Evolutionary conservation across 2,113 vertebrate species (phyloP).

Genomic region (Labeo rohita): DNA sequence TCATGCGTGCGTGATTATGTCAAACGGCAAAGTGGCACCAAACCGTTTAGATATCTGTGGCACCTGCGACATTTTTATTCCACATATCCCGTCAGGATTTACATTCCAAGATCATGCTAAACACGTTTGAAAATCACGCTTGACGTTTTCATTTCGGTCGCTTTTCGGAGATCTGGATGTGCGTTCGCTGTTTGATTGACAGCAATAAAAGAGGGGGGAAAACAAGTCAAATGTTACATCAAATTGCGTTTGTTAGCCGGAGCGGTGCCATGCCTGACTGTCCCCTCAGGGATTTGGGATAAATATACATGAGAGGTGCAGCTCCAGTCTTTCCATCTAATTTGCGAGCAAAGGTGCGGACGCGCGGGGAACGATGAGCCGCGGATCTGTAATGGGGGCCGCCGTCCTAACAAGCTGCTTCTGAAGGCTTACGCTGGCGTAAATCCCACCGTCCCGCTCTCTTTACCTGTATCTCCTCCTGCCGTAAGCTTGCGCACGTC

Average conservation of each 20-base stretch:
- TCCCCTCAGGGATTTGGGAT: conserved; percentile 82
- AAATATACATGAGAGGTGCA: conserved; percentile 82
- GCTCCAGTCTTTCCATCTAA: conserved; percentile 80
- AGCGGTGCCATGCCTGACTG: conserved; percentile 83
- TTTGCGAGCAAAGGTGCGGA: conserved; percentile 82
- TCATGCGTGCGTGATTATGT: conserved; percentile 6
- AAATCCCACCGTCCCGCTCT: conserved; percentile 79
- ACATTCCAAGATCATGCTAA: background rate
- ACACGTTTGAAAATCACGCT: background rate
- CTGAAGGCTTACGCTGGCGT: conserved; percentile 76
- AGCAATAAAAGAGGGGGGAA: conserved; percentile 29
- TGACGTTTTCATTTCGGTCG: conserved; percentile 9
- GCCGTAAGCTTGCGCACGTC: background rate
- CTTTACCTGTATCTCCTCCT: conserved; percentile 54
- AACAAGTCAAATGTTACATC: conserved; percentile 83
- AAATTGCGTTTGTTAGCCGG: conserved; percentile 85
- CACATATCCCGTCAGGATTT: background rate
- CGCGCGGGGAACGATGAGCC: conserved; percentile 80
- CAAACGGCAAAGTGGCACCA: background rate
- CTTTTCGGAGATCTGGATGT: background rate
- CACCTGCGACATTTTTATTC: background rate
- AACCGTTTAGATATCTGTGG: conserved; percentile 35
- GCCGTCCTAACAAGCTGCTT: conserved; percentile 92
- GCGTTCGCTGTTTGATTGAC: conserved; percentile 48
- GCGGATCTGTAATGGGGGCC: conserved; percentile 77